These are phyloP conservation scores for Craseonycteris thonglongyai DNA, from an alignment of 2,113 vertebrate genomes.

Conservation along the genomic window DNA sequence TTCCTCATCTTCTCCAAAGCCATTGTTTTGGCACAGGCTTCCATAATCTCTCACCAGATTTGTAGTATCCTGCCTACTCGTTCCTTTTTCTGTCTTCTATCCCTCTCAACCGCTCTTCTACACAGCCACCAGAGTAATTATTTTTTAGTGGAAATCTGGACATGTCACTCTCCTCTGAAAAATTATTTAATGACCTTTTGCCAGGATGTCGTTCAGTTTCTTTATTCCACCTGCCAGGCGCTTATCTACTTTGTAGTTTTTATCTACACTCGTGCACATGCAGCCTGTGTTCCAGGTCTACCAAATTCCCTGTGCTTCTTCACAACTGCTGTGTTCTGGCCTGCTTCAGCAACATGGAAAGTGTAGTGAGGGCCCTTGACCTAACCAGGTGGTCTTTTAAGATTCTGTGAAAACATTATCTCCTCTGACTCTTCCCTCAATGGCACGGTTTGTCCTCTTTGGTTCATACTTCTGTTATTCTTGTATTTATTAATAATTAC, in stretches of 20 bases:
- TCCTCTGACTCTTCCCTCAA: background rate
- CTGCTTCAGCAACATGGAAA: background rate
- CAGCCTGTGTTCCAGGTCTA: background rate
- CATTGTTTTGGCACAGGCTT: background rate
- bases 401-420: background rate
- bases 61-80: background rate
- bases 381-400: background rate
- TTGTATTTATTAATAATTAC: background rate
- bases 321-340: background rate
- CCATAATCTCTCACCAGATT: background rate
- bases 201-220: background rate
- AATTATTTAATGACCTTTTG: background rate
- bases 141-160: background rate
- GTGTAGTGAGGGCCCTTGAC: background rate
- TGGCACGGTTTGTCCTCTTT: background rate
- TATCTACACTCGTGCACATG: rapidly evolving
- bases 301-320: background rate
- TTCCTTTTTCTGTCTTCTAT: background rate
- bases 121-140: background rate
- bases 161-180: background rate
- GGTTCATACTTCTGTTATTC: background rate
- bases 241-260: background rate
- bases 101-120: background rate
- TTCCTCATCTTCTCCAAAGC: background rate
- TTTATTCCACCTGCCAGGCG: background rate